These are phyloP conservation scores for Hirudo medicinalis DNA, from an alignment of 1,140 invertebrate species.

Conservation along the genomic window DNA sequence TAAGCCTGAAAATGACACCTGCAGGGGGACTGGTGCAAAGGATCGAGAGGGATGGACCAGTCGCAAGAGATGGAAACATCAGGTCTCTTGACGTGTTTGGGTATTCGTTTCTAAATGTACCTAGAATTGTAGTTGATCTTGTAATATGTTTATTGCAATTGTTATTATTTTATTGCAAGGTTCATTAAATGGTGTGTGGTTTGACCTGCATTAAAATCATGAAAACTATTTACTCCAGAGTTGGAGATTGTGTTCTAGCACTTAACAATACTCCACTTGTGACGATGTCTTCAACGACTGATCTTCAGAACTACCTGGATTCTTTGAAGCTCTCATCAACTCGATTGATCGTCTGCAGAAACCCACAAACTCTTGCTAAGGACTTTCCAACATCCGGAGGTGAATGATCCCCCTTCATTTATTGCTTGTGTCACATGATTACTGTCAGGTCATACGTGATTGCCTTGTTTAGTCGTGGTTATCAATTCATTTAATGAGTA, in stretches of 20 bases:
- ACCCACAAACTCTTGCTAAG: background rate
- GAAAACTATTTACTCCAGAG: background rate
- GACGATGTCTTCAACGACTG: background rate
- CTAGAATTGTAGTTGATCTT: too few species aligned
- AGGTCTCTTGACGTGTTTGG: conserved; percentile 26
- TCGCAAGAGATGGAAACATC: conserved; percentile 30
- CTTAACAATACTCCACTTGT: background rate
- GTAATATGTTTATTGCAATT: too few species aligned
- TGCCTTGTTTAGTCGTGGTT: too few species aligned
- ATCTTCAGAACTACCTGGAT: background rate
- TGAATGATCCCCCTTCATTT: background rate
- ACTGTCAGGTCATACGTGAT: too few species aligned
- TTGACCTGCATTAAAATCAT: background rate
- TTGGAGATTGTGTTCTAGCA: background rate
- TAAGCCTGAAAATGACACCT: conserved; percentile 27
- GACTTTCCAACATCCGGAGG: background rate
- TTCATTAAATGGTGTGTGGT: background rate
- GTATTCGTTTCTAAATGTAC: too few species aligned
- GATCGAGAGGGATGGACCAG: conserved; percentile 29
- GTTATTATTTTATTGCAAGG: background rate
- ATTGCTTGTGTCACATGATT: too few species aligned
- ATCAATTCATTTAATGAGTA: too few species aligned
- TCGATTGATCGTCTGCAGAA: conserved; percentile 7
- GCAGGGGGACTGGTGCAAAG: conserved; percentile 29
- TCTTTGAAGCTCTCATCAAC: background rate